A percentile compares a stretch with the other conserved stretches of the same genome.
These are phyloP conservation scores for Cuculus canorus DNA, from an alignment of 2,797 vertebrate species.

Conservation along the genomic window DNA sequence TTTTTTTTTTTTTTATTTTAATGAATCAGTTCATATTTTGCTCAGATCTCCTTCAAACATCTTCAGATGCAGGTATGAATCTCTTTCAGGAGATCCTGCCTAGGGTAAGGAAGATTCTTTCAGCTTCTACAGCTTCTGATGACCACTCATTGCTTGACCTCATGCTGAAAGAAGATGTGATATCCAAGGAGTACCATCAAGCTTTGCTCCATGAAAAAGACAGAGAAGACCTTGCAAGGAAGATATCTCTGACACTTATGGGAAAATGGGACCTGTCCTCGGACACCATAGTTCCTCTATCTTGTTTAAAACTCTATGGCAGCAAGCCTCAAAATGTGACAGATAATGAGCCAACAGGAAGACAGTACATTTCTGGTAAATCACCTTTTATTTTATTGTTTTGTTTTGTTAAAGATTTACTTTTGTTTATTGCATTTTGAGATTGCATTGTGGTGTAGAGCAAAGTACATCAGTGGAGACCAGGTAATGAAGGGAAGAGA, in stretches of 20 bases:
- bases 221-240: constrained; percentile 74
- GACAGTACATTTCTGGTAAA: constrained; percentile 40
- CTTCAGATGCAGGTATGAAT: constrained; percentile 63
- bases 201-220: constrained; percentile 69
- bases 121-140: constrained; percentile 45
- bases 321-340: neutral
- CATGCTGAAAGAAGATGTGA: constrained; percentile 74
- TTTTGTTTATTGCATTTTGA: neutral
- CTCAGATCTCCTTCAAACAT: neutral
- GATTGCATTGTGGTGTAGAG: neutral
- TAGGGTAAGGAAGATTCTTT: constrained; percentile 70
- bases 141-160: constrained; percentile 68
- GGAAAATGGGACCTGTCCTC: constrained; percentile 70
- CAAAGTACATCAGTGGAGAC: neutral
- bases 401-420: constrained; percentile 17
- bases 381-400: neutral
- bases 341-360: neutral
- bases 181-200: constrained; percentile 78
- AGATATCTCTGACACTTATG: constrained; percentile 79
- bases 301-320: neutral
- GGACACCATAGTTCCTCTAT: neutral
- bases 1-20: neutral
- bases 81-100: constrained; percentile 79
- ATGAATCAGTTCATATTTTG: neutral
- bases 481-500: neutral